Percentiles rank a stretch among this genome's conserved stretches.
Conservation (phyloP, 2,888 invertebrate genomes). For the Euphydryas editha region DNA sequence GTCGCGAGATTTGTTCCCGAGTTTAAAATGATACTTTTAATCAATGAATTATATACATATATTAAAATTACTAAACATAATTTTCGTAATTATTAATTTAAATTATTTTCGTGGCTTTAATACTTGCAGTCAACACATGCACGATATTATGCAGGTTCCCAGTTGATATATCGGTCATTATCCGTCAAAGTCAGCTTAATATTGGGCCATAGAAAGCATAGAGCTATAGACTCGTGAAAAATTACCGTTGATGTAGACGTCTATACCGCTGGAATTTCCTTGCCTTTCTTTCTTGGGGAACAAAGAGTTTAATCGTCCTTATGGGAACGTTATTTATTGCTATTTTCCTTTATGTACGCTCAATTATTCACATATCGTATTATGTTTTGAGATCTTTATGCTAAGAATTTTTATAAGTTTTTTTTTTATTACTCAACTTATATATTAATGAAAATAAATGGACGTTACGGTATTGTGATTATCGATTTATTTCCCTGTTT, state of each 20-base stretch:
- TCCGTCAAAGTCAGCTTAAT: conserved; percentile 48
- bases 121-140: background rate
- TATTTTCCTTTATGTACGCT: conserved; percentile 51
- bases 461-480: background rate
- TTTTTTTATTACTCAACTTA: background rate
- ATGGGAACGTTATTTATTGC: conserved; percentile 61
- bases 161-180: conserved; percentile 37
- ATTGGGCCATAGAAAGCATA: conserved; percentile 46
- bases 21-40: too few relatives aligned
- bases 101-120: background rate
- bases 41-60: too few relatives aligned
- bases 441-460: background rate
- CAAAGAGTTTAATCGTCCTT: conserved; percentile 70
- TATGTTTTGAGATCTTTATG: conserved; percentile 18
- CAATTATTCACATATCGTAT: conserved; percentile 37
- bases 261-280: conserved; percentile 58
- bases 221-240: conserved; percentile 64
- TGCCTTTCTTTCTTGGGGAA: conserved; percentile 53
- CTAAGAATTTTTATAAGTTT: conserved; percentile 4
- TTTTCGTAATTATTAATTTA: background rate
- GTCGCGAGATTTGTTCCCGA: too few relatives aligned
- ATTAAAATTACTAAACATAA: too few relatives aligned
- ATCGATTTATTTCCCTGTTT: background rate
- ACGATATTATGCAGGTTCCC: conserved; percentile 1
- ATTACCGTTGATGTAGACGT: conserved; percentile 70